A percentile compares a stretch with the other conserved stretches of the same genome.
These are phyloP conservation scores for Umimayanthus chanpuru DNA, from an alignment of 92 coral and sea anemone species.

Conservation along the genomic window DNA sequence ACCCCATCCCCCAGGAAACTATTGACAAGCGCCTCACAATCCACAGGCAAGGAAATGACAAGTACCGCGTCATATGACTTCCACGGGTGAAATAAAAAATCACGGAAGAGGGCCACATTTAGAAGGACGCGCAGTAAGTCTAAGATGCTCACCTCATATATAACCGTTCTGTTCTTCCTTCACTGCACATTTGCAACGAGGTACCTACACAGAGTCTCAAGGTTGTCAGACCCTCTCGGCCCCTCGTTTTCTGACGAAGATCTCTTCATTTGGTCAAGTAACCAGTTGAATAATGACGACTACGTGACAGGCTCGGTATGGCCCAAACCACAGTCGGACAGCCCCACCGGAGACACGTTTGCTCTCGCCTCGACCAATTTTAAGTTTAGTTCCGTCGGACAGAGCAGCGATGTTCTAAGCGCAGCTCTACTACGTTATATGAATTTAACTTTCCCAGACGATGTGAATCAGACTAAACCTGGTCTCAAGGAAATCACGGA, in stretches of 20 bases:
- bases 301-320: slow-evolving; percentile 80
- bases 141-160: slow-evolving; percentile 32
- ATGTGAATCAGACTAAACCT: slow-evolving; percentile 15
- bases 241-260: neutral
- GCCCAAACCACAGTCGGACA: slow-evolving; percentile 89
- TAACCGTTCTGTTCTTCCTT: neutral
- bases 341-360: slow-evolving; percentile 53
- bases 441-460: slow-evolving; percentile 80
- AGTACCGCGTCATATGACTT: neutral
- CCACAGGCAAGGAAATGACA: neutral
- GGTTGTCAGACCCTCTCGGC: slow-evolving; percentile 70
- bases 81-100: neutral
- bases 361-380: slow-evolving; percentile 62
- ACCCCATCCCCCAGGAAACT: neutral
- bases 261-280: neutral
- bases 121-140: neutral
- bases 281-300: slow-evolving; percentile 51
- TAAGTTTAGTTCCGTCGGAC: slow-evolving; percentile 56
- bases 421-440: slow-evolving; percentile 72
- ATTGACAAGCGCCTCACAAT: neutral
- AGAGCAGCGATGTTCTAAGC: slow-evolving; percentile 73
- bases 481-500: slow-evolving; percentile 55
- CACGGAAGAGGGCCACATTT: no score
- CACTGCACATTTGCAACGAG: slow-evolving; percentile 34
- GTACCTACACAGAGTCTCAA: slow-evolving; percentile 36